Conservation (phyloP, 2,113 vertebrate genomes). For the Megalops atlanticus region DNA sequence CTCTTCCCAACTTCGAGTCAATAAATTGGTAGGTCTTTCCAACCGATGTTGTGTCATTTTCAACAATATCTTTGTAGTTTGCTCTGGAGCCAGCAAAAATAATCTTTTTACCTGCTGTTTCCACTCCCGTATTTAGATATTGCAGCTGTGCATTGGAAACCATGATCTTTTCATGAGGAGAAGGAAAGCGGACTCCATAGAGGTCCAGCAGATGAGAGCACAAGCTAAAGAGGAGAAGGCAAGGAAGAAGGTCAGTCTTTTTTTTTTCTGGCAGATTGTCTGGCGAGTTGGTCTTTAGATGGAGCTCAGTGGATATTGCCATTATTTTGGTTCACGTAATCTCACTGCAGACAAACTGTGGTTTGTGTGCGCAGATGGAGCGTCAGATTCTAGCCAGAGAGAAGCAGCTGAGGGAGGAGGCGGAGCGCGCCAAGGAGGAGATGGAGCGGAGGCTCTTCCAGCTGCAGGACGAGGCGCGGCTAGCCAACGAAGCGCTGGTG, state of each 20-base stretch:
- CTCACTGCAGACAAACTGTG: background rate
- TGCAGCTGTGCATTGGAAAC: constrained; percentile 88
- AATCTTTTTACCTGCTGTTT: background rate
- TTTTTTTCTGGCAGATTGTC: background rate
- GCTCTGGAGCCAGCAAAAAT: background rate
- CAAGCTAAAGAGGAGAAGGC: constrained; percentile 90
- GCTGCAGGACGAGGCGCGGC: constrained; percentile 86
- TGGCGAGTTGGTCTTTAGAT: background rate
- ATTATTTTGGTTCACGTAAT: background rate
- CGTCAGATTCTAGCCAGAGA: constrained; percentile 85
- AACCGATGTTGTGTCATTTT: background rate
- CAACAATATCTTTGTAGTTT: background rate
- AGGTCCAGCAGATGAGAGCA: constrained; percentile 92
- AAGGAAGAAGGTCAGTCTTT: constrained; percentile 78
- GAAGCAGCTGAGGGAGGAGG: constrained; percentile 89
- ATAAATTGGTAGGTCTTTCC: constrained; percentile 80
- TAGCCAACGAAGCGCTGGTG: constrained; percentile 86
- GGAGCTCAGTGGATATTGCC: background rate
- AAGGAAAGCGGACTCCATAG: constrained; percentile 87
- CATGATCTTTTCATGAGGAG: constrained; percentile 88
- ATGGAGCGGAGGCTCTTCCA: constrained; percentile 87
- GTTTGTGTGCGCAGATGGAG: constrained; percentile 80
- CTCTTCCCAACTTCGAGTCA: constrained; percentile 85
- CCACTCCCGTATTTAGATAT: constrained; percentile 66
- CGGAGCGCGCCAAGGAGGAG: constrained; percentile 85